phyloP scores from a whole-genome alignment of 2,797 vertebrate genomes.

The Scomberomorus guttatus region DNA sequence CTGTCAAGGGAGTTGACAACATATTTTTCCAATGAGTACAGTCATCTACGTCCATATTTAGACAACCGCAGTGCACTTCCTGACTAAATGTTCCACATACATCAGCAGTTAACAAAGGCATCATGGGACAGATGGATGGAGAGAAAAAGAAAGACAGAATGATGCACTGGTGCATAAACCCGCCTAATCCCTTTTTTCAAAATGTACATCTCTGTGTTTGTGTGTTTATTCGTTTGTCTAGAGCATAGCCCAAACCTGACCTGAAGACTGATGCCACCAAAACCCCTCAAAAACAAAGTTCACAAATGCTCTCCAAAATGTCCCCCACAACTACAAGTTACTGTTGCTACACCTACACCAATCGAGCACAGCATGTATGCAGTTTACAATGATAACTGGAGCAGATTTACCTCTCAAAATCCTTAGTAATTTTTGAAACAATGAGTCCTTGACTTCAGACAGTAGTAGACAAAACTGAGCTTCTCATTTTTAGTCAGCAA shows the following conservation, averaged over 20 bases:
- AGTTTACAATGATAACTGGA: no score
- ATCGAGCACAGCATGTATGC: no score
- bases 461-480: no score
- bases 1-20: constrained; percentile 55
- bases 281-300: no score
- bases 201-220: neutral
- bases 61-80: constrained; percentile 44
- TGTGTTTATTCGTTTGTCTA: neutral
- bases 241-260: neutral
- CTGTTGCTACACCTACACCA: no score
- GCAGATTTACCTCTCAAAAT: neutral
- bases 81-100: constrained; percentile 53
- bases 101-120: constrained; percentile 63
- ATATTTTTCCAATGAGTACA: constrained; percentile 66
- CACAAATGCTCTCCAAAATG: no score
- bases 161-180: constrained; percentile 16
- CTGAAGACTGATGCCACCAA: neutral
- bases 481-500: no score
- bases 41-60: constrained; percentile 51
- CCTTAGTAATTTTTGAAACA: neutral
- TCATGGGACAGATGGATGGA: constrained; percentile 34
- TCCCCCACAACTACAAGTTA: neutral
- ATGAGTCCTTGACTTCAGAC: neutral
- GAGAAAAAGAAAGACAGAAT: constrained; percentile 13
- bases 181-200: neutral